Base-by-base conservation (phyloP, 2,888 invertebrate genomes). In the Phasia obesa region DNA sequence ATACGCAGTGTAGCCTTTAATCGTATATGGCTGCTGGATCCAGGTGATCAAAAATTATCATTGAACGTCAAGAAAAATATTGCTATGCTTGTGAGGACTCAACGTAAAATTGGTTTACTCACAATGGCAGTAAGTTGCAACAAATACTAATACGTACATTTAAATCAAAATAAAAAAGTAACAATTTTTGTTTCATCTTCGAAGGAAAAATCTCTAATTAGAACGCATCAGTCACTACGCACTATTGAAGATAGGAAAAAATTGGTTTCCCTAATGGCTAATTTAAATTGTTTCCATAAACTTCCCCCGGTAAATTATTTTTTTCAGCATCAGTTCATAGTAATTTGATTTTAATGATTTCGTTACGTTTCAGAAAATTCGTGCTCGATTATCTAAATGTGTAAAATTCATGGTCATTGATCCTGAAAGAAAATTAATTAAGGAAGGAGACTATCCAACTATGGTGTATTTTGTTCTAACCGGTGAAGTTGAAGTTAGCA, bases 401-500 rank as follows among this genome's bases (percentile, higher is more conserved):
- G 93, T 94, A 0, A 93, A 93, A 86, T 95, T 94, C 90, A 93
- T 93, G 85, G 94, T 93, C 86, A 93, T 93, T 78, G 91, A 92
- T 1, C 92, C 94, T 0, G 93, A 92, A 0, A 92, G 94, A 1
- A 90, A 92, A 0, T 93, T 96, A 57, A 93, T 95, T 0, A 93
- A 93, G 13, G 93, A 95, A 87, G 93, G 93, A 13, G 93, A 94
- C 73, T 90, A 91, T 2, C 93, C 95, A 0, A 90, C 92, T 73
- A 93, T 93, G 0, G 88, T 95, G 59, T 95, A 94, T 88, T 95
- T 94, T 88, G 92, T 96, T 59, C 90, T 94, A 5, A 92, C 92
- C 0, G 96, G 96, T 2, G 93, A 93, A 87, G 91, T 93, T 13
- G 86, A 87, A 38, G 85, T 88, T 53, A 86, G 87, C 0, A 86